phyloP scores from a whole-genome alignment of 2,888 invertebrate species.

The Eudasyphora cyanicolor region DNA sequence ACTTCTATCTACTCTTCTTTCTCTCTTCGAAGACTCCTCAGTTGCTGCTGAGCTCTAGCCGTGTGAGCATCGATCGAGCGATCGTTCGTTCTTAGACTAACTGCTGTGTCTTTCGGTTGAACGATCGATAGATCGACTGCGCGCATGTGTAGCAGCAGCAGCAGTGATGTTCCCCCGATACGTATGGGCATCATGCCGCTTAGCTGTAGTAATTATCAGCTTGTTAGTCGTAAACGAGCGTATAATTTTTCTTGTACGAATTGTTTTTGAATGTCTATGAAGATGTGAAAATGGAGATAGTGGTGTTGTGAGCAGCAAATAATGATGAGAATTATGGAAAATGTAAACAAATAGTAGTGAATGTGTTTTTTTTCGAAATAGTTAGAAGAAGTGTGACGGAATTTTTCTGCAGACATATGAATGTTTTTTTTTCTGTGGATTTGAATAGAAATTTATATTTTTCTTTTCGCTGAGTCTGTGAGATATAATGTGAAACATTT shows the following conservation, averaged over 20 bases:
- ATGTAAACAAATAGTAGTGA: slow-evolving; percentile 18
- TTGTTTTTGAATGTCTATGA: not conserved
- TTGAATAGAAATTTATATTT: no score
- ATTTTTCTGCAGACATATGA: no score
- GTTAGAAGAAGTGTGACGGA: no score
- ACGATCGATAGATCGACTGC: not conserved
- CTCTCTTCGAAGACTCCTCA: no score
- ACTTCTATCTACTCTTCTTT: not conserved
- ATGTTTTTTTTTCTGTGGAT: no score
- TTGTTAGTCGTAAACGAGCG: slow-evolving; percentile 53
- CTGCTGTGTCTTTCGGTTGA: not conserved
- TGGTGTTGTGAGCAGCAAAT: not conserved
- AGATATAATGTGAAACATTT: no score
- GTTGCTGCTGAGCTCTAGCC: slow-evolving; percentile 59
- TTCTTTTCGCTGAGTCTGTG: no score
- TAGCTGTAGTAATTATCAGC: slow-evolving; percentile 56
- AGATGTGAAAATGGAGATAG: not conserved
- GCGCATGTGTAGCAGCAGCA: not conserved
- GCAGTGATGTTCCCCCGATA: not conserved
- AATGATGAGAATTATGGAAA: not conserved
- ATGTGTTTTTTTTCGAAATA: no score
- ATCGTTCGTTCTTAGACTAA: not conserved
- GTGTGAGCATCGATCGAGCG: slow-evolving; percentile 36
- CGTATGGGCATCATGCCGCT: slow-evolving; percentile 37
- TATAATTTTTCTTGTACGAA: slow-evolving; percentile 48